Evolutionary conservation across 2,797 vertebrate species (phyloP).

Genomic region (Anguilla megastoma): DNA sequence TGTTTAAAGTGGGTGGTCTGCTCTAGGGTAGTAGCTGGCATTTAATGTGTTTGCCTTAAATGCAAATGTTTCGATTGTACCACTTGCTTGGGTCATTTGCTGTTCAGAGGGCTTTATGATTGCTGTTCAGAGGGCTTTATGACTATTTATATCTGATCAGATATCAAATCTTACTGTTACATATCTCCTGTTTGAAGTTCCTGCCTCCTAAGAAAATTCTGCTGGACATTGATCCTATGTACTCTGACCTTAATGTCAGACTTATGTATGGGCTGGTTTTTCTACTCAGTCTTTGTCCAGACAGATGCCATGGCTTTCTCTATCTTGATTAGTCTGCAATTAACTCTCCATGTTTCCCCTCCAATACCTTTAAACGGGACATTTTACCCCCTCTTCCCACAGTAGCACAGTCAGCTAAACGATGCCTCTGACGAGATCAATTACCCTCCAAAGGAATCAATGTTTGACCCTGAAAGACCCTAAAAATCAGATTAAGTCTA

Average conservation of each 20-base stretch:
- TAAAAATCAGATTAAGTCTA: conserved; percentile 67
- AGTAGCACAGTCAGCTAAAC: conserved; percentile 62
- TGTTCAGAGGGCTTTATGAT: background rate
- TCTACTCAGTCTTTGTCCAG: background rate
- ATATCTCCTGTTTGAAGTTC: background rate
- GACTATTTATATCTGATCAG: background rate
- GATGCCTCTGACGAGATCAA: conserved; percentile 67
- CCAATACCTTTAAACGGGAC: conserved; percentile 21
- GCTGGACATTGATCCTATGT: background rate
- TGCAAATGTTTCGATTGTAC: background rate
- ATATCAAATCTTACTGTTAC: background rate
- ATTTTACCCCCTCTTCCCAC: conserved; percentile 12
- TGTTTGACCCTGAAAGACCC: conserved; percentile 59
- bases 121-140: background rate
- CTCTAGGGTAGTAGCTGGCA: background rate
- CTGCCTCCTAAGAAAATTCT: background rate
- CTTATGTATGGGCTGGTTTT: background rate
- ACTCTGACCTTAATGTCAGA: conserved; percentile 10
- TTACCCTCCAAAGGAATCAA: conserved; percentile 64
- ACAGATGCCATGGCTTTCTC: conserved; percentile 14
- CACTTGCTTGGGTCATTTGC: background rate
- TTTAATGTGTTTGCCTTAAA: background rate
- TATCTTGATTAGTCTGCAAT: conserved; percentile 40
- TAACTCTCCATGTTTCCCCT: conserved; percentile 34
- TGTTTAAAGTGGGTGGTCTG: background rate